Evolutionary conservation across 2,797 vertebrate species (phyloP).

Genomic region (Cynodonichthys magdalenae): DNA sequence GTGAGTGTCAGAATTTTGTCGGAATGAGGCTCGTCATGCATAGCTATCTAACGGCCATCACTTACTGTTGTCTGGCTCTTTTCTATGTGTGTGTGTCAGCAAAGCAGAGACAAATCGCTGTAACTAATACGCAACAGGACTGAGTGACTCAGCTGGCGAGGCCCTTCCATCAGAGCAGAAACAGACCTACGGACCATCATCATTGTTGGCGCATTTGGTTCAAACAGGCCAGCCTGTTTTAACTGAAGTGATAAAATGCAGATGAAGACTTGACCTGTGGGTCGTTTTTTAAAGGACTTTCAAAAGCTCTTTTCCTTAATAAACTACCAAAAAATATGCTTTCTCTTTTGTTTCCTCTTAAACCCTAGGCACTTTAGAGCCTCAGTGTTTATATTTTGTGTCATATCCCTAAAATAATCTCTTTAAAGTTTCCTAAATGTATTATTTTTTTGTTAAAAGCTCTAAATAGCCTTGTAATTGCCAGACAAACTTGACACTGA

Average conservation of each 20-base stretch:
- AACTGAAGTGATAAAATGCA: slow-evolving; percentile 41
- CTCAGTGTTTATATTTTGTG: too few species aligned
- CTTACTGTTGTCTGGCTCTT: slow-evolving; percentile 52
- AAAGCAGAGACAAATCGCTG: slow-evolving; percentile 68
- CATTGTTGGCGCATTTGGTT: slow-evolving; percentile 39
- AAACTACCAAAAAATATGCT: too few species aligned
- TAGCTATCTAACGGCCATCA: slow-evolving; percentile 65
- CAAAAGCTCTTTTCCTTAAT: background rate
- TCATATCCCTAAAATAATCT: too few species aligned
- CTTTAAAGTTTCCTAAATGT: too few species aligned
- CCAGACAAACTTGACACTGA: too few species aligned
- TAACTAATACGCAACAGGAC: slow-evolving; percentile 70
- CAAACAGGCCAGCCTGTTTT: slow-evolving; percentile 19
- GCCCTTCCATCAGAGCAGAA: slow-evolving; percentile 31
- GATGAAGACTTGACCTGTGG: slow-evolving; percentile 23
- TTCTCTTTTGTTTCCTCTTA: slow-evolving; percentile 11
- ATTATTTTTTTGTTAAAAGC: too few species aligned
- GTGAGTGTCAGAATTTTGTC: slow-evolving; percentile 64
- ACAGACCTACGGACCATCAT: slow-evolving; percentile 53
- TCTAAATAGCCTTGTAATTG: too few species aligned
- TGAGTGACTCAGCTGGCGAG: slow-evolving; percentile 53
- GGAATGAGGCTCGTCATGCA: slow-evolving; percentile 68
- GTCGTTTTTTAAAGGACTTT: slow-evolving; percentile 27
- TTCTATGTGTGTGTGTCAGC: slow-evolving; percentile 57
- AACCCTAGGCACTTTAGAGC: too few species aligned